Evolutionary conservation across 2,888 invertebrate species (phyloP), one percentile per base, ranked within the genome.

Genomic region (Holacanthella duospinosa): DNA sequence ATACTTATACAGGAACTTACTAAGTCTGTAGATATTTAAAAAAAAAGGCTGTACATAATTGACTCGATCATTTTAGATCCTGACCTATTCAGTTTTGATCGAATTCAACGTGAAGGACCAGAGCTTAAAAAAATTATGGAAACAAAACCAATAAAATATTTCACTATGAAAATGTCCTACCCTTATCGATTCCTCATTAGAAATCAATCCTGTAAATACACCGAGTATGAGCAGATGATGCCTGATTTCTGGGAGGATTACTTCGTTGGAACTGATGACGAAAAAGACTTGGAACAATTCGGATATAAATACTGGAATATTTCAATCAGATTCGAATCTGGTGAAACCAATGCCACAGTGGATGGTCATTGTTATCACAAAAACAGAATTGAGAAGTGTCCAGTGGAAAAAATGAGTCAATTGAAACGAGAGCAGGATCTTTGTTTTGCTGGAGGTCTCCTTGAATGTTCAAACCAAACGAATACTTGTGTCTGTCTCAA

Each of bases 361-460:
- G 36, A 36, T 12, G 36, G 36, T 6, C 36, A 36, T 36, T 36
- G 36, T 16, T 16, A 36, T 6, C 36, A 36, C 16, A 16, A 6
- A 36, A 16, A 36, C 9, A 6, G 36, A 12, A 16, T 36, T 12
- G n/a, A 53, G 6, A 6, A 21, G n/a, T 21, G 21, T n/a, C 9
- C n/a, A n/a, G 53, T 53, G 4, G 12, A 21, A n/a, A 21, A n/a
- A 53, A 53, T 12, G 53, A 6, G 6, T n/a, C n/a, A 53, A n/a
- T 53, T 53, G 53, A n/a, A 53, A 9, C 6, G 24, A n/a, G 19
- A 64, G 26, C 26, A n/a, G 2, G 61, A 68, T 66, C 36, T 36
- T 19, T 36, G 36, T 36, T 36, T 36, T 36, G 36, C 36, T 36
- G 36, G 36, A 6, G 36, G 36, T 16, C 36, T 36, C 36, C 16